Evolutionary conservation across 2,888 invertebrate genomes (phyloP).

Genomic region (Escarpia spicata): DNA sequence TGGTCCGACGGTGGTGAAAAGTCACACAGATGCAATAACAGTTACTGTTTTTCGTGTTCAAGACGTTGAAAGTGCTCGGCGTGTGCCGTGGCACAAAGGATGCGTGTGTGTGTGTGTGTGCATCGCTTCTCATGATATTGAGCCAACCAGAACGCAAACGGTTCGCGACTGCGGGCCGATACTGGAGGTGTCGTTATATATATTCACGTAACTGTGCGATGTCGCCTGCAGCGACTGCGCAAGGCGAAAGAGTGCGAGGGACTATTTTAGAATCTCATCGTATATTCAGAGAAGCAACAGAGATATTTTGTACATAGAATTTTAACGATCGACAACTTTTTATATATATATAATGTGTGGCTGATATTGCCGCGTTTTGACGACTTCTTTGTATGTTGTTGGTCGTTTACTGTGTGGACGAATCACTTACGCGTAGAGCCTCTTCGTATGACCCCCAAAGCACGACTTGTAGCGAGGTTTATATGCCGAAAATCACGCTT

Average conservation of each 20-base stretch:
- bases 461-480: neutral
- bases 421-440: constrained; percentile 13
- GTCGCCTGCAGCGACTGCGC: neutral
- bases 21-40: constrained; percentile 16
- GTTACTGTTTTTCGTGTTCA: constrained; percentile 16
- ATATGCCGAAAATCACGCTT: neutral
- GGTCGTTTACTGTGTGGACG: neutral
- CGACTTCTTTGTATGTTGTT: constrained; percentile 16
- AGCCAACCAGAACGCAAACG: neutral
- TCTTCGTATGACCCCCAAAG: neutral
- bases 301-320: constrained; percentile 13
- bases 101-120: neutral
- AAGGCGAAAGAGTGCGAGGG: neutral
- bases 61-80: neutral
- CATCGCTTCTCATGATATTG: constrained; percentile 2
- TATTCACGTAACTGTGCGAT: neutral
- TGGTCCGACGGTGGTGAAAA: neutral
- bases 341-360: neutral
- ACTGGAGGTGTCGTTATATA: neutral
- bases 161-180: neutral
- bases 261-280: constrained; percentile 16
- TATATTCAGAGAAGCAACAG: constrained; percentile 5
- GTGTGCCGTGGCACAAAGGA: neutral
- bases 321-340: constrained; percentile 5
- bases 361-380: constrained; percentile 5